Evolutionary conservation across 2,888 invertebrate genomes (phyloP).

Genomic region (Spatulosminthurus flaviceps): DNA sequence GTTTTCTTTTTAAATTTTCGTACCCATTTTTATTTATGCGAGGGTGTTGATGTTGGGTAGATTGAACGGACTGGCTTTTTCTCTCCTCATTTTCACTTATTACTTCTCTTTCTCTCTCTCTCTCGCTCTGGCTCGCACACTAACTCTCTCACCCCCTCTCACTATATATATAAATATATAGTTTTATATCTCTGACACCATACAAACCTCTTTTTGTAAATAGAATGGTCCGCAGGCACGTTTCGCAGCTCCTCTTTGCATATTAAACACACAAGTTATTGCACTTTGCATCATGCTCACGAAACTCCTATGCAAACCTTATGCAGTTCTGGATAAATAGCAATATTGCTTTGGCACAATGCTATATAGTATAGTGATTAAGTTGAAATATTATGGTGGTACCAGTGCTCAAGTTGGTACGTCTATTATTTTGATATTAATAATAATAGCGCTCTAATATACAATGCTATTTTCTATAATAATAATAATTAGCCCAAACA

Average conservation of each 20-base stretch:
- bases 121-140: not conserved
- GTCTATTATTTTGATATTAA: no score
- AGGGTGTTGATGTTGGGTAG: slow-evolving; percentile 9
- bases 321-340: not conserved
- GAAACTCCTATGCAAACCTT: slow-evolving; percentile 5
- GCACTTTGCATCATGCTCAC: slow-evolving; percentile 27
- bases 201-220: not conserved
- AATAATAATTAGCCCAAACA: no score
- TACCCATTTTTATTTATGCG: not conserved
- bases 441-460: no score
- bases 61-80: slow-evolving; percentile 13
- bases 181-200: not conserved
- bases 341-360: no score
- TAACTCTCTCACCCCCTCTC: not conserved
- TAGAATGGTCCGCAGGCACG: slow-evolving; percentile 8
- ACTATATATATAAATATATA: no score
- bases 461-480: no score
- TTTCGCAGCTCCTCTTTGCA: not conserved
- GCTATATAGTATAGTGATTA: no score
- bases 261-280: not conserved
- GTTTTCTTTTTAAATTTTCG: not conserved
- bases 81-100: not conserved
- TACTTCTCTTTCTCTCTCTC: not conserved
- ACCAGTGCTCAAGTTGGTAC: no score
- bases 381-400: no score